These are phyloP conservation scores for Ommatoiulus sabulosus DNA, from an alignment of 2,888 invertebrate species.

Conservation along the genomic window DNA sequence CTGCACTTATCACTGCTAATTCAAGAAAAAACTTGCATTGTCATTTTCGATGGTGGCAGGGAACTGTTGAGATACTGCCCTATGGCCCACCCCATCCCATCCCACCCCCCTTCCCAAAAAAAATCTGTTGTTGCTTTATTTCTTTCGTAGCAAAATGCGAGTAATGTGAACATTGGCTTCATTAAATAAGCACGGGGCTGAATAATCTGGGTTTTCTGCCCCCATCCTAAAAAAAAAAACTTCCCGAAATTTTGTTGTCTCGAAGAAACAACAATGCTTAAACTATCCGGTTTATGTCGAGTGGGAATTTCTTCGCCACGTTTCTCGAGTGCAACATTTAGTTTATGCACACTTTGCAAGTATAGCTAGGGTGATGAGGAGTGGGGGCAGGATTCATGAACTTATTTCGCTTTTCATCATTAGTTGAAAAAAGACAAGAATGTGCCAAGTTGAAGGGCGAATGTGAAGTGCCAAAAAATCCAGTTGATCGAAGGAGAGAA, in stretches of 20 bases:
- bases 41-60: slow-evolving; percentile 39
- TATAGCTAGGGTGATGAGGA: not conserved
- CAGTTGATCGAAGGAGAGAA: slow-evolving; percentile 7
- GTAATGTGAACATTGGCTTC: slow-evolving; percentile 53
- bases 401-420: slow-evolving; percentile 44
- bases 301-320: slow-evolving; percentile 2
- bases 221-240: not conserved
- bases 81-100: too few relatives aligned
- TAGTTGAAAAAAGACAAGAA: not conserved
- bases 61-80: slow-evolving; percentile 35
- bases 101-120: not conserved
- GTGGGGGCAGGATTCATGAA: slow-evolving; percentile 21
- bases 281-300: slow-evolving; percentile 42
- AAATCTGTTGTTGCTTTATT: slow-evolving; percentile 14
- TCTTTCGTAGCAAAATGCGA: slow-evolving; percentile 18
- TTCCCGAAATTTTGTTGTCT: not conserved
- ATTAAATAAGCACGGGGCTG: slow-evolving; percentile 48
- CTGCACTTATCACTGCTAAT: slow-evolving; percentile 56
- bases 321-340: slow-evolving; percentile 25
- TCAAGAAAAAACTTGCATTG: slow-evolving; percentile 51
- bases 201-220: slow-evolving; percentile 35
- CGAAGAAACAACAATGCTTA: not conserved
- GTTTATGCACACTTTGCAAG: not conserved
- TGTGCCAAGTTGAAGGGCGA: slow-evolving; percentile 45
- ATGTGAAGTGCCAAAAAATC: not conserved